phyloP scores from a whole-genome alignment of 2,888 invertebrate species.

The Drosophila prostipennis region DNA sequence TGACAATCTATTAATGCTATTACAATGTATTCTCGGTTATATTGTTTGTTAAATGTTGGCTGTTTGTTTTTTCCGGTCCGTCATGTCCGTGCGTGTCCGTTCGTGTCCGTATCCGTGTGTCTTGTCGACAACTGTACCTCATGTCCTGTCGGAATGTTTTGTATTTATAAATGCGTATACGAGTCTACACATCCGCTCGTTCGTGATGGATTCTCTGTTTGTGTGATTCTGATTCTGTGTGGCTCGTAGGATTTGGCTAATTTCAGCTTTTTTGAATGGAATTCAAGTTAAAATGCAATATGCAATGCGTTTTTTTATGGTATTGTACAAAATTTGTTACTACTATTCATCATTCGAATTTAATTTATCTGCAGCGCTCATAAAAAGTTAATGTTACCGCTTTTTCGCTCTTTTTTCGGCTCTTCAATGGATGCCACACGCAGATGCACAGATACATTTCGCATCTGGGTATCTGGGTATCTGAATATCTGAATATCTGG shows the following conservation, averaged over 20 bases:
- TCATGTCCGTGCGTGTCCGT: conserved; percentile 37
- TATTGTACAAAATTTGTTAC: conserved; percentile 44
- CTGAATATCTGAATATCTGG: conserved; percentile 3
- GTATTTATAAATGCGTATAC: conserved; percentile 39
- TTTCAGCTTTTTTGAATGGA: conserved; percentile 44
- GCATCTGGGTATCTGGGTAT: conserved; percentile 1
- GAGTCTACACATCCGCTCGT: conserved; percentile 27
- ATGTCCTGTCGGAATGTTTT: conserved; percentile 35
- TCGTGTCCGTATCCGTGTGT: conserved; percentile 19
- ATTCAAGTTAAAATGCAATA: conserved; percentile 49
- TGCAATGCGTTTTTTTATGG: conserved; percentile 18
- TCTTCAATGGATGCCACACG: conserved; percentile 21
- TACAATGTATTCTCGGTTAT: conserved; percentile 55
- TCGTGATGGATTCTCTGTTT: conserved; percentile 27
- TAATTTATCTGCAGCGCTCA: conserved; percentile 46
- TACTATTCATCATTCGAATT: conserved; percentile 54
- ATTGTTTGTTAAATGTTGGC: conserved; percentile 44
- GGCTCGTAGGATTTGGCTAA: conserved; percentile 46
- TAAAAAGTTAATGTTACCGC: conserved; percentile 46
- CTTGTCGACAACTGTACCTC: conserved; percentile 34
- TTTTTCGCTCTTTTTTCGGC: neutral
- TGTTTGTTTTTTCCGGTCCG: conserved; percentile 28
- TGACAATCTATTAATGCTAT: conserved; percentile 79
- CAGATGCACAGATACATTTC: conserved; percentile 6
- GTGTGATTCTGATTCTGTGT: conserved; percentile 8